Base-by-base conservation (phyloP, 2,888 invertebrate genomes). In the Hydrotaea diabolus region DNA sequence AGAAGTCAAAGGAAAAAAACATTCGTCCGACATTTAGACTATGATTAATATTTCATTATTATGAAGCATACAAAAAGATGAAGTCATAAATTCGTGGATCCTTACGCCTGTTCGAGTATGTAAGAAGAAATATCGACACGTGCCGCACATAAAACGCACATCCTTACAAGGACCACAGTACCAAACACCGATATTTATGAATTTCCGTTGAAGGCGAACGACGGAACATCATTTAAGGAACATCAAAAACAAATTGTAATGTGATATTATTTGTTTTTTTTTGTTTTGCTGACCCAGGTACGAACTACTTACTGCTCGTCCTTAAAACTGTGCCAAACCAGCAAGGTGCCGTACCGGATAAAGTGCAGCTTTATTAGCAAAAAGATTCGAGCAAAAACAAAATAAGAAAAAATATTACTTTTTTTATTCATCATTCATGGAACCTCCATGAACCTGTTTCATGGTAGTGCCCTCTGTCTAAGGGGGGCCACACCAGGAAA, bases 251-350 rank as follows among this genome's bases (percentile, higher is more conserved):
- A 17, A 11, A 39, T 26, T 36, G 72, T 77, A 43, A 39, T 69
- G 66, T 57, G 66, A 77, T 43, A 55, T 31, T n/a, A n/a, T n/a
- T n/a, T n/a, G n/a, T n/a, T n/a, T n/a, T 76, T 62, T 76, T 49
- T 76, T 17, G 26, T 17, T 36, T 31, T 75, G n/a, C 19, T 13
- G 17, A 31, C 55, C 23, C 75, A n/a, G n/a, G n/a, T n/a, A n/a
- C n/a, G n/a, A n/a, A n/a, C n/a, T n/a, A n/a, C n/a, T n/a, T n/a
- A n/a, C n/a, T n/a, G n/a, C n/a, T n/a, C n/a, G n/a, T n/a, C n/a
- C n/a, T n/a, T n/a, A n/a, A 62, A 59, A 13, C 36, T 39, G 49
- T 26, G 39, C 39, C 7, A 72, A 8, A 39, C 39, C 9, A 66
- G 66, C 17, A 15, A 71, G n/a, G 64, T 8, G 31, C 31, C 2